phyloP scores from a whole-genome alignment of 2,113 vertebrate species.

The Spea bombifrons region DNA sequence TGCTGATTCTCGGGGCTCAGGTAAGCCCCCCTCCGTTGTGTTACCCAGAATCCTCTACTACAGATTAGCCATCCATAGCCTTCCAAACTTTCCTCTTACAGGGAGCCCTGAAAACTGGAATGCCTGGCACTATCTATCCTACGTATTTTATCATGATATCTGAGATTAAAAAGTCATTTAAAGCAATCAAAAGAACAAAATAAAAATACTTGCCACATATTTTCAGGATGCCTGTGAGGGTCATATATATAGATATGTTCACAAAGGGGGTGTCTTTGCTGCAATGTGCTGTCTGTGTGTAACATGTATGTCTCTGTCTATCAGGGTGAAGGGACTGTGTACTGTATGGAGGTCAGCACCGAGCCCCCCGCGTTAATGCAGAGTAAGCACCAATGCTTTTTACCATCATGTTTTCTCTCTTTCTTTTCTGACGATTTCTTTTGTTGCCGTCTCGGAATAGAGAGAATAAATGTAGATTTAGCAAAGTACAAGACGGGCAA shows the following conservation, averaged over 20 bases:
- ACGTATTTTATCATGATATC: no score
- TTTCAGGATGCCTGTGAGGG: no score
- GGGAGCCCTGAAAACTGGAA: no score
- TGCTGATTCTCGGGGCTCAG: slow-evolving; percentile 82
- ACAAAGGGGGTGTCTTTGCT: neutral
- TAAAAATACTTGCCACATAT: no score
- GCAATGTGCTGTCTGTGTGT: neutral
- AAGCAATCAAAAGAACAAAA: no score
- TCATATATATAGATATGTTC: neutral
- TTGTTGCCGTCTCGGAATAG: neutral
- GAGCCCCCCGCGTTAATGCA: slow-evolving; percentile 72
- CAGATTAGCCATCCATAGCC: neutral
- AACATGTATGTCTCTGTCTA: neutral
- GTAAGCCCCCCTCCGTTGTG: slow-evolving; percentile 59
- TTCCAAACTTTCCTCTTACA: no score
- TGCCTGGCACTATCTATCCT: no score
- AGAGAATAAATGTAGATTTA: no score
- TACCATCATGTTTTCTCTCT: no score
- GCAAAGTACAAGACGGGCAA: no score
- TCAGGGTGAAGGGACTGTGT: slow-evolving; percentile 81
- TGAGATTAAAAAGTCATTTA: no score
- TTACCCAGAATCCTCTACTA: slow-evolving; percentile 10
- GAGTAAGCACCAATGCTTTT: slow-evolving; percentile 64
- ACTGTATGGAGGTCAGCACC: slow-evolving; percentile 78
- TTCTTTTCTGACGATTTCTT: neutral